A percentile compares a stretch with the other conserved stretches of the same genome.
phyloP scores from a whole-genome alignment of 2,797 vertebrate species.

The Kryptolebias ocellatus region DNA sequence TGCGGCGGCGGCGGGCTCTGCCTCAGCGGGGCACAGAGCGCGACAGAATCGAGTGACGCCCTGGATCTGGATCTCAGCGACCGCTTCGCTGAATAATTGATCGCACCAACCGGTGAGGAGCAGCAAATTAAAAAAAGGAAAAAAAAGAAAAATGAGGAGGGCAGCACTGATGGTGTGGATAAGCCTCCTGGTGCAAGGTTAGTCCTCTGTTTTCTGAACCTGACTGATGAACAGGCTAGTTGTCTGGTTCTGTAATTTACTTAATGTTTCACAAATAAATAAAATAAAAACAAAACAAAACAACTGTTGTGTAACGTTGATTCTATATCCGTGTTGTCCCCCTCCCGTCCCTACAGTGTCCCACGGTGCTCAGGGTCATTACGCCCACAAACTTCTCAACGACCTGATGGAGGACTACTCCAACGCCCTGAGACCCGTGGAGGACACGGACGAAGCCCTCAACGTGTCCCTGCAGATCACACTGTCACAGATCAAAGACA shows the following conservation, averaged over 20 bases:
- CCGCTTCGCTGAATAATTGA: constrained; percentile 70
- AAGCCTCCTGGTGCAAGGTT: constrained; percentile 78
- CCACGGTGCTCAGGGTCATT: constrained; percentile 90
- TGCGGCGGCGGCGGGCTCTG: constrained; percentile 35
- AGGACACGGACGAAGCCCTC: constrained; percentile 93
- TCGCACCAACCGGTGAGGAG: constrained; percentile 38
- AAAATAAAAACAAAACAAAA: neutral
- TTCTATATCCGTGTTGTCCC: neutral
- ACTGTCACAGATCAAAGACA: constrained; percentile 97
- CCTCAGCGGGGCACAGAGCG: constrained; percentile 36
- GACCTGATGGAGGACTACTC: constrained; percentile 94
- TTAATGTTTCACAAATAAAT: neutral
- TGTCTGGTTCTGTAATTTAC: neutral
- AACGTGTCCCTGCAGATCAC: constrained; percentile 97
- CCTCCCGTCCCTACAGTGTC: constrained; percentile 72
- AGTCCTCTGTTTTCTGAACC: constrained; percentile 44
- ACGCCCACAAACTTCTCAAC: constrained; percentile 90
- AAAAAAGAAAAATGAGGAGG: constrained; percentile 73
- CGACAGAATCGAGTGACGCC: constrained; percentile 51
- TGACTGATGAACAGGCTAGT: neutral
- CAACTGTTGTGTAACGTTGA: neutral
- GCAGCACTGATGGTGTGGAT: constrained; percentile 73
- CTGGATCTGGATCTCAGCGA: constrained; percentile 38
- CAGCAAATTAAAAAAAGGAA: neutral
- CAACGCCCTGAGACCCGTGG: constrained; percentile 91